Percentiles rank a stretch among this genome's conserved stretches.
These are phyloP conservation scores for Oreochromis spilurus DNA, from an alignment of 2,113 vertebrate genomes.

Conservation along the genomic window DNA sequence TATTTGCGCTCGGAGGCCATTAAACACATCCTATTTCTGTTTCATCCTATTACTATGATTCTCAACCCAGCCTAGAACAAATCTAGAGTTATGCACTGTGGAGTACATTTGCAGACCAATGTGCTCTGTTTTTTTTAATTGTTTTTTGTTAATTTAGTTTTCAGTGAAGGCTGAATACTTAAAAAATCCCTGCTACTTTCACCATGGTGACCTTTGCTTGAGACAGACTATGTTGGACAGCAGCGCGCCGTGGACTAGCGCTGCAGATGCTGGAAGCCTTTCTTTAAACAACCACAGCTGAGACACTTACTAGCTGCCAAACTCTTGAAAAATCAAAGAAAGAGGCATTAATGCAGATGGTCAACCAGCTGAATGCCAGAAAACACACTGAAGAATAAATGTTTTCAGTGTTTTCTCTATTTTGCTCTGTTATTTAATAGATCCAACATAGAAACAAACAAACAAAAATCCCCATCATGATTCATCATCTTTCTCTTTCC, in stretches of 20 bases:
- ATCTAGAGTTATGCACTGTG: neutral
- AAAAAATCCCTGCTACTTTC: constrained; percentile 3
- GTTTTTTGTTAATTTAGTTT: neutral
- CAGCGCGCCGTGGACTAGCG: neutral
- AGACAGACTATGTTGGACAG: constrained; percentile 21
- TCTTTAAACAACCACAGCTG: constrained; percentile 23
- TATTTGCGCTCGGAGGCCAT: neutral
- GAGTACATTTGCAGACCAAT: neutral
- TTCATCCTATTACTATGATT: neutral
- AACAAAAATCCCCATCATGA: constrained; percentile 9
- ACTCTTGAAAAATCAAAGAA: neutral
- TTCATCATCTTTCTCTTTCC: constrained; percentile 30
- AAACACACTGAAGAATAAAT: neutral
- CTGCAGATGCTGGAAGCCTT: constrained; percentile 39
- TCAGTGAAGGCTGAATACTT: neutral
- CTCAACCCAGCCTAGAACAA: neutral
- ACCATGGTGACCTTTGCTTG: constrained; percentile 40
- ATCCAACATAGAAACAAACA: neutral
- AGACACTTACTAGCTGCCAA: constrained; percentile 2
- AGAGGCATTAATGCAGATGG: neutral
- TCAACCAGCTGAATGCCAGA: neutral
- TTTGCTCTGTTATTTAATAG: neutral
- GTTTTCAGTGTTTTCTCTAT: neutral
- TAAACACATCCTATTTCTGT: neutral
- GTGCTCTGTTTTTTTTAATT: neutral